Evolutionary conservation across 2,888 invertebrate species (phyloP), one percentile per base, ranked within the genome.

Genomic region (Sinhomidia bicolor): DNA sequence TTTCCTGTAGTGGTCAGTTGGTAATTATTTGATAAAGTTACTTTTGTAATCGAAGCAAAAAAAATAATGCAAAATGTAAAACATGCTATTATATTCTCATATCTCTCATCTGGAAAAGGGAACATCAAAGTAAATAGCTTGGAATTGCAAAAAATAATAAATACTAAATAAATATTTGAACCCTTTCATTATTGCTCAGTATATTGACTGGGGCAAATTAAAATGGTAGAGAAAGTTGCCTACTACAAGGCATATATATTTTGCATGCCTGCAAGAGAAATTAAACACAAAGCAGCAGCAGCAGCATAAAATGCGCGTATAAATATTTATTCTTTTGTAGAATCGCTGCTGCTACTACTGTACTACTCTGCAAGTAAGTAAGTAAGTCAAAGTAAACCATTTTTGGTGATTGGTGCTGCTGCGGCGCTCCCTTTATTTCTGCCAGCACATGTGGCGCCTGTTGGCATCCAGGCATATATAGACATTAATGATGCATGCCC

Each of bases 61-160:
- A 47, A 47, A n/a, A 2, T 7, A 47, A 12, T 36, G 36, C 36
- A 47, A 62, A 71, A 29, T 68, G 32, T 17, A 68, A 71, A 71
- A 71, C 12, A 36, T 29, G 36, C 0, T 36, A 1, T 36, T 17
- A 36, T 68, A 68, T 68, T 68, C 20, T 60, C 60, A n/a, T 60
- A 60, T 60, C 60, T 60, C 20, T 60, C 60, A 60, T 60, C 60
- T 23, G 23, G 51, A 51, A 17, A 51, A 51, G 51, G 29, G 23
- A 51, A 76, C 76, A 76, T 76, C 76, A 76, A 76, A 76, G 51
- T n/a, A 51, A 23, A n/a, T n/a, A n/a, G n/a, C n/a, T n/a, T n/a
- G n/a, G n/a, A n/a, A n/a, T n/a, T n/a, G n/a, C n/a, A n/a, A 60
- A 54, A 5, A 62, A 62, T 23, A 23, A 65, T 71, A 20, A 71